These are phyloP conservation scores for Orgyia antiqua DNA, from an alignment of 2,888 invertebrate genomes.

Conservation along the genomic window DNA sequence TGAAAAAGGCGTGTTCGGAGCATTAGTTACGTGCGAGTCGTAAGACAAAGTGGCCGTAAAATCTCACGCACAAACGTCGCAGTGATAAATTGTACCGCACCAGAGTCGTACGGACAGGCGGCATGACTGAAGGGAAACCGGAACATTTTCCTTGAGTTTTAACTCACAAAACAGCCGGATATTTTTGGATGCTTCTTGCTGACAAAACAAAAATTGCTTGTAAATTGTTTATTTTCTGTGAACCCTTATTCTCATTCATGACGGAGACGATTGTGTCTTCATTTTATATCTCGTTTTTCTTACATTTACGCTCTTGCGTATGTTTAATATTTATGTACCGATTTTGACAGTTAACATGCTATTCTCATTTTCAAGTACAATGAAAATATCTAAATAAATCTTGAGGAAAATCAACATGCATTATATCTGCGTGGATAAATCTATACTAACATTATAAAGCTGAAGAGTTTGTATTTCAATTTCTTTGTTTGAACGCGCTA, in stretches of 20 bases:
- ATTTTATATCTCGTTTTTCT: not conserved
- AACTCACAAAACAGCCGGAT: constrained; percentile 20
- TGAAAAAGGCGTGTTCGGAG: constrained; percentile 29
- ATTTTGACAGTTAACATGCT: no score
- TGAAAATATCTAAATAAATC: no score
- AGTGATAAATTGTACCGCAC: constrained; percentile 35
- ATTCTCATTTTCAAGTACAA: no score
- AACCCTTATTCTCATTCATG: not conserved
- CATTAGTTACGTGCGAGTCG: constrained; percentile 31
- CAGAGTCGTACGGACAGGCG: constrained; percentile 6
- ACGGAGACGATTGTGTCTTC: not conserved
- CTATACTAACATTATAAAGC: no score
- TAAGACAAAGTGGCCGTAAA: constrained; percentile 45
- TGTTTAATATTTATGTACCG: no score
- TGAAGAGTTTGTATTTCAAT: no score
- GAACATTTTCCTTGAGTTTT: constrained; percentile 5
- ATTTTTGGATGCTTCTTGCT: constrained; percentile 18
- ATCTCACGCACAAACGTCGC: constrained; percentile 39
- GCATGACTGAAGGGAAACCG: constrained; percentile 1
- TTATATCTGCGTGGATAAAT: no score
- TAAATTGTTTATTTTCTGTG: constrained; percentile 1
- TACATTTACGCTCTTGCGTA: no score
- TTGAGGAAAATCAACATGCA: no score
- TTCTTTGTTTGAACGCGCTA: no score
- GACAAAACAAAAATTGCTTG: constrained; percentile 1